Evolutionary conservation across 64 coral and sea anemone genomes (phyloP).

Genomic region (Hydrozoanthus tunicans): DNA sequence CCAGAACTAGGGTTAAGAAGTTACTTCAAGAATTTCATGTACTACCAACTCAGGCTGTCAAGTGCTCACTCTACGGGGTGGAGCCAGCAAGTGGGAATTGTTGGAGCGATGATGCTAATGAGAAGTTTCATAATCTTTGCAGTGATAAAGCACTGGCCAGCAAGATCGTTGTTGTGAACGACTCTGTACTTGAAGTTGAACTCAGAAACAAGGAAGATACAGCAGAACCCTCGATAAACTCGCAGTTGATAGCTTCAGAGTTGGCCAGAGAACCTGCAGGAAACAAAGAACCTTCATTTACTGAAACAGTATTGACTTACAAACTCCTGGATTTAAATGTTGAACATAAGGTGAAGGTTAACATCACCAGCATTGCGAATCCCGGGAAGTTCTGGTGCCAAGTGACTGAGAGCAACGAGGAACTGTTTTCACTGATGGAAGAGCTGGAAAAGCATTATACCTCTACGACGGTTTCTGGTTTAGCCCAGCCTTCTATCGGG

Average conservation of each 20-base stretch:
- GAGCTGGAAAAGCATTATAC: conserved; percentile 37
- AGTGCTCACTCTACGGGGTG: conserved; percentile 53
- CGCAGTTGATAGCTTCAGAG: conserved; percentile 28
- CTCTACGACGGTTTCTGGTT: not conserved
- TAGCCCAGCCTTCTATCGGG: conserved; percentile 16
- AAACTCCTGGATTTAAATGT: not conserved
- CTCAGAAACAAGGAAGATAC: conserved; percentile 47
- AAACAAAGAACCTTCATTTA: not conserved
- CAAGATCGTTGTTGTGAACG: not conserved
- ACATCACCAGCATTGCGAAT: conserved; percentile 42
- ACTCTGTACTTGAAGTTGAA: conserved; percentile 47
- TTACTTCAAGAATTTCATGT: conserved; percentile 44
- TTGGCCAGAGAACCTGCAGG: not conserved
- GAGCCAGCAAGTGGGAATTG: conserved; percentile 27
- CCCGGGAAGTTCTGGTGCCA: conserved; percentile 57
- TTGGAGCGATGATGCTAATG: conserved; percentile 47
- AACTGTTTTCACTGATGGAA: conserved; percentile 46
- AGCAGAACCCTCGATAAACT: conserved; percentile 34
- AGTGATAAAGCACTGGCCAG: conserved; percentile 46
- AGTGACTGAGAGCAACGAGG: conserved; percentile 27
- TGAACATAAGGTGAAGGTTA: conserved; percentile 30
- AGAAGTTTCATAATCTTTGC: conserved; percentile 61
- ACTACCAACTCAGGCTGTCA: conserved; percentile 55
- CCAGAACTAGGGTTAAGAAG: conserved; percentile 26
- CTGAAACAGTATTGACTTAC: not conserved